Percentiles rank a stretch among this genome's conserved stretches.
phyloP scores from a whole-genome alignment of 1,140 invertebrate genomes.

The Cotesia glomerata region DNA sequence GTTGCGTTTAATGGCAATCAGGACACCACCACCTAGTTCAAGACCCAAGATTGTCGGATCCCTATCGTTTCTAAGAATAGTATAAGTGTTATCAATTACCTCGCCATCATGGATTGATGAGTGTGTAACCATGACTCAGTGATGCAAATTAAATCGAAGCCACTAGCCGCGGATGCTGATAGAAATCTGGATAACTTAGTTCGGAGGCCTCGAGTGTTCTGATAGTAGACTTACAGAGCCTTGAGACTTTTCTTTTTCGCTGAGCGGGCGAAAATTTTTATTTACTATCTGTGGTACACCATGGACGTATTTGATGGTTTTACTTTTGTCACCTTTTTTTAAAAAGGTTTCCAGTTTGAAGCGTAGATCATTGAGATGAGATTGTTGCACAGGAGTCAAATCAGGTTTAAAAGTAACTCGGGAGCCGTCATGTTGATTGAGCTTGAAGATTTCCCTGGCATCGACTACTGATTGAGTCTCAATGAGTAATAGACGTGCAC shows the following conservation, averaged over 20 bases:
- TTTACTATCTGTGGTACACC: not conserved
- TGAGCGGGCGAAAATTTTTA: not conserved
- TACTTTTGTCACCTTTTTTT: not conserved
- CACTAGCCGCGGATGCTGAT: not conserved
- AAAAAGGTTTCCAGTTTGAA: no score
- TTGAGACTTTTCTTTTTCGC: not conserved
- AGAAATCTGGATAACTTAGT: not conserved
- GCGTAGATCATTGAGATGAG: no score
- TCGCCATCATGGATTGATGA: not conserved
- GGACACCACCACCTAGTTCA: not conserved
- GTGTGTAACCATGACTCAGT: not conserved
- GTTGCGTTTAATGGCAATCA: not conserved
- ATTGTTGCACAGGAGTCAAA: no score
- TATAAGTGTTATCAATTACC: not conserved
- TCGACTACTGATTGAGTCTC: no score
- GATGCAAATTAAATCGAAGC: not conserved
- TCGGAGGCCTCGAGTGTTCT: not conserved
- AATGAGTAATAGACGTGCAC: no score
- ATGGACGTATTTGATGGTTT: not conserved
- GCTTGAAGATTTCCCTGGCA: no score
- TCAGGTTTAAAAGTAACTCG: no score
- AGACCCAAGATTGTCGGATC: not conserved
- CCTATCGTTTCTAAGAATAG: not conserved
- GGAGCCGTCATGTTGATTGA: no score
- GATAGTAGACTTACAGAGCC: not conserved